Evolutionary conservation across 2,113 vertebrate genomes (phyloP), one percentile per base, ranked within the genome.

Genomic region (Rhodinocichla rosea): DNA sequence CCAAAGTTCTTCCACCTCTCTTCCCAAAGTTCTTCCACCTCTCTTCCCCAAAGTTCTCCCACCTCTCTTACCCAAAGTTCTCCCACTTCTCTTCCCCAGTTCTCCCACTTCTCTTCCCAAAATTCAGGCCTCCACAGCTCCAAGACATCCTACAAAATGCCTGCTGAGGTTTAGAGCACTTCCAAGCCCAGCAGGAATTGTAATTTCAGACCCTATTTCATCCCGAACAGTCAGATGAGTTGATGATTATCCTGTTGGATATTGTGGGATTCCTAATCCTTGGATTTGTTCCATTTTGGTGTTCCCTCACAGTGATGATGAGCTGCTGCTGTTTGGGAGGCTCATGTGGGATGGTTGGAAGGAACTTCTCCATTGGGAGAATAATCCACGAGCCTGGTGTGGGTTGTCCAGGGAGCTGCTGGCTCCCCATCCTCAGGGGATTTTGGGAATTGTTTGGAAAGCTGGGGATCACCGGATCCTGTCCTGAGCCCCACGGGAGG

Each of bases 261-360:
- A 1, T 0, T 9, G 32, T 17, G 79, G 19, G 3, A 22, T 30
- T 59, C 49, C 71, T 32, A 49, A 8, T 3, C 42, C 71, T 22
- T 4, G 76, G 76, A 53, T 27, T 56, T 19, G 27, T 65, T 65
- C 65, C 0, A 2, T 18, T 19, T 39, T 20, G 44, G 6, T 2
- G 3, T 13, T 24, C 37, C 55, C 13, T 33, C 47, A 0, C 1
- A 2, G 44, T 6, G 26, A 32, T 3, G 3, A 26, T 0, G 42
- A 42, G 37, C 0, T 40, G 73, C n/a, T 45, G 67, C n/a, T 49
- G 70, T 42, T 2, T 10, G 59, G 69, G 47, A 73, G 33, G 33
- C 11, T 39, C 60, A 5, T 0, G 0, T 8, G 19, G 42, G 63
- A 10, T 14, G 37, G 19, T 1, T 4, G 59, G 64, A 44, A n/a